Percentiles rank a stretch among this genome's conserved stretches.
Conservation (phyloP, 1,140 invertebrate species). For the Eumeta japonica region DNA sequence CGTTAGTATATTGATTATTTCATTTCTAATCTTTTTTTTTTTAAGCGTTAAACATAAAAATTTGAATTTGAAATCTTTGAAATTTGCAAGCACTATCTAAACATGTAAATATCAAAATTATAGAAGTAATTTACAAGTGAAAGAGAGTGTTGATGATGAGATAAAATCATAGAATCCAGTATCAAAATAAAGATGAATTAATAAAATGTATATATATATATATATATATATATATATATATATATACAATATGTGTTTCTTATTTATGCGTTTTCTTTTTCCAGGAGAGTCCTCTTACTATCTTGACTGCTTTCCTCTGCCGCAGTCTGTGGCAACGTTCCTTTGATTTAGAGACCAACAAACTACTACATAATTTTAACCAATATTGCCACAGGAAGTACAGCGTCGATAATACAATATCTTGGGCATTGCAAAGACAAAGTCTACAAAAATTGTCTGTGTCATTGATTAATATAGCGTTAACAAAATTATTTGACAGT, state of each 20-base stretch:
- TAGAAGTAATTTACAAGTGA: too few relatives aligned
- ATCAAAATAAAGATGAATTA: too few relatives aligned
- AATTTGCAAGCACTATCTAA: too few relatives aligned
- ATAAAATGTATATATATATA: too few relatives aligned
- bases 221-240: too few relatives aligned
- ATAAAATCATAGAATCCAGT: too few relatives aligned
- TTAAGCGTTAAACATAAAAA: too few relatives aligned
- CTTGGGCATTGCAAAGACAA: constrained; percentile 57
- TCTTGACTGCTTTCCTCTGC: constrained; percentile 52
- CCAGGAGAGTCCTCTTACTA: constrained; percentile 61
- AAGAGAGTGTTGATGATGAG: too few relatives aligned
- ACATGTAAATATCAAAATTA: too few relatives aligned
- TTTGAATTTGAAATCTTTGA: too few relatives aligned
- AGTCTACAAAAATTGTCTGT: constrained; percentile 43
- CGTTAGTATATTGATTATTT: constrained; percentile 41
- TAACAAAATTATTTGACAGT: constrained; percentile 58
- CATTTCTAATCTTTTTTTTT: constrained; percentile 18
- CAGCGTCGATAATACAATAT: constrained; percentile 30
- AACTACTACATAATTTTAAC: constrained; percentile 28
- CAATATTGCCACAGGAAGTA: constrained; percentile 38
- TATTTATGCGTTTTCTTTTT: too few relatives aligned
- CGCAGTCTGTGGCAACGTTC: constrained; percentile 29
- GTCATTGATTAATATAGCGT: constrained; percentile 53
- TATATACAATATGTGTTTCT: too few relatives aligned
- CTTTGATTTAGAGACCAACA: constrained; percentile 33